Evolutionary conservation across 2,797 vertebrate genomes (phyloP).

Genomic region (Enteromius treurensis): DNA sequence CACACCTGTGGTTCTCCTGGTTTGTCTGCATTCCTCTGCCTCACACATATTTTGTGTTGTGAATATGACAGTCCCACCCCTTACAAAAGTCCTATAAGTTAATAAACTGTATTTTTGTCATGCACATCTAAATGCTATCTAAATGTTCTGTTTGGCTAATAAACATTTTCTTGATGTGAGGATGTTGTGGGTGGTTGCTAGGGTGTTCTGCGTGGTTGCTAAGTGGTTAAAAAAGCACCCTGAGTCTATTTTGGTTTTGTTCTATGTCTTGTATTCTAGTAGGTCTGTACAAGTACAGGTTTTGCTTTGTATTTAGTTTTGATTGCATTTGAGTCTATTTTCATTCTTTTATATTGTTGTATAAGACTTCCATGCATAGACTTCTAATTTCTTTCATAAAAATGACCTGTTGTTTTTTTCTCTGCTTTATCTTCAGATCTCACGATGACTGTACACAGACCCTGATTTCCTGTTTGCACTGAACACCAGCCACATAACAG

Average conservation of each 20-base stretch:
- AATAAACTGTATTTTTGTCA: background rate
- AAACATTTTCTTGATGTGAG: background rate
- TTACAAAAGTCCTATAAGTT: background rate
- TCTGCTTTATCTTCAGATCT: slow-evolving; percentile 61
- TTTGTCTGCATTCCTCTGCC: slow-evolving; percentile 43
- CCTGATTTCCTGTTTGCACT: slow-evolving; percentile 44
- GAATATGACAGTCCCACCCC: background rate
- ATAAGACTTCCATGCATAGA: background rate
- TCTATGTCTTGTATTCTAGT: background rate
- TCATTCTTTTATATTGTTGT: background rate
- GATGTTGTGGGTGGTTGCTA: background rate
- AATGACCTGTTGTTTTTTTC: background rate
- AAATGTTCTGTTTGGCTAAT: background rate
- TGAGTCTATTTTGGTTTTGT: background rate
- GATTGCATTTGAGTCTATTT: background rate
- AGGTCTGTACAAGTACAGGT: background rate
- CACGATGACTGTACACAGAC: slow-evolving; percentile 20
- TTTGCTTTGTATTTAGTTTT: background rate
- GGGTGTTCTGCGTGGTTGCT: background rate
- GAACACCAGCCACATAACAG: slow-evolving; percentile 2
- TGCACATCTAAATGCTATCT: background rate
- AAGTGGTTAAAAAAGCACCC: background rate
- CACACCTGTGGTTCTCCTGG: slow-evolving; percentile 42
- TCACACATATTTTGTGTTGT: slow-evolving; percentile 1
- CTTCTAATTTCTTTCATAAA: background rate